A percentile compares a stretch with the other conserved stretches of the same genome.
phyloP scores from a whole-genome alignment of 2,888 invertebrate genomes.

The Pantelozetes paolii region DNA sequence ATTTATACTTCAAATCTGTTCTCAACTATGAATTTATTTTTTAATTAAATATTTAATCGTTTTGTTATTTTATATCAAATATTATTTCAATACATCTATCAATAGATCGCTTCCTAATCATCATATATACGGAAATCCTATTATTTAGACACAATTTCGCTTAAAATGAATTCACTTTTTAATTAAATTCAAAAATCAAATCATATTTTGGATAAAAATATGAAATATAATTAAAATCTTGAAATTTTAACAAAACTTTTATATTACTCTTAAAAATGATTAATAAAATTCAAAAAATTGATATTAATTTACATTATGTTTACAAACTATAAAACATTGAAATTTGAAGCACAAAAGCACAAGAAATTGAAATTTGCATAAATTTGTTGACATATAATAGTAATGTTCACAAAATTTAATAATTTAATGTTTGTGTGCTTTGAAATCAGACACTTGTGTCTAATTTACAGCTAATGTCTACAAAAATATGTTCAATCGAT shows the following conservation, averaged over 20 bases:
- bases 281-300: background rate
- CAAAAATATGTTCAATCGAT: background rate
- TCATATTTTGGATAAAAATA: too few relatives aligned
- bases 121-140: conserved; percentile 26
- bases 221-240: too few relatives aligned
- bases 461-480: background rate
- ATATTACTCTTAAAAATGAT: background rate
- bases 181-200: too few relatives aligned
- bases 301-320: background rate
- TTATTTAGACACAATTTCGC: background rate
- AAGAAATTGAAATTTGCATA: background rate
- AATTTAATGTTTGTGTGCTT: background rate
- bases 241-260: background rate
- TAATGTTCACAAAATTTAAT: background rate
- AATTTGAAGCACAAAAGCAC: background rate
- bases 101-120: conserved; percentile 24
- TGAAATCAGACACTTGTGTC: background rate
- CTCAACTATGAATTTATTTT: too few relatives aligned
- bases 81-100: too few relatives aligned
- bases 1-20: too few relatives aligned
- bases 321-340: conserved; percentile 17
- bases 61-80: too few relatives aligned
- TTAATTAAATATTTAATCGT: too few relatives aligned
- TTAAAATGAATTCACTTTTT: too few relatives aligned
- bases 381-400: background rate